A percentile compares a stretch with the other conserved stretches of the same genome.
phyloP scores from a whole-genome alignment of 2,888 invertebrate species.

The Halocaridina rubra region DNA sequence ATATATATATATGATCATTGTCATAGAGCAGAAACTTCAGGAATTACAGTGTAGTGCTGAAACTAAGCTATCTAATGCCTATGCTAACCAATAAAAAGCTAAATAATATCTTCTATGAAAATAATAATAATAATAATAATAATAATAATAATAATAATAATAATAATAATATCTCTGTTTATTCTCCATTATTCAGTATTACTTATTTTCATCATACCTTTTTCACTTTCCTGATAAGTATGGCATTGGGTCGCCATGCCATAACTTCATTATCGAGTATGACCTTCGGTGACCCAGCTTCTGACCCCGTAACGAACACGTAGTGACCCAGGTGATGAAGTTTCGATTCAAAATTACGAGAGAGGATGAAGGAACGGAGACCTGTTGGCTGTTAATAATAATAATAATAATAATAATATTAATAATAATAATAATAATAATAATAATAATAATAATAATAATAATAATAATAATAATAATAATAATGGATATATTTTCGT shows the following conservation, averaged over 20 bases:
- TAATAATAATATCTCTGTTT: no score
- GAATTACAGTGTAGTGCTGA: no score
- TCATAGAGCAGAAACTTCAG: no score
- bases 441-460: background rate
- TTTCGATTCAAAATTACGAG: no score
- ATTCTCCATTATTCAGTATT: no score
- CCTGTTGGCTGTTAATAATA: background rate
- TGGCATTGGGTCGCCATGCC: slow-evolving; percentile 41
- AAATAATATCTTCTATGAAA: no score
- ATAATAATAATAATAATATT: background rate
- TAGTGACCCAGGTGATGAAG: slow-evolving; percentile 30
- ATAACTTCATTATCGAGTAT: slow-evolving; percentile 42
- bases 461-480: background rate
- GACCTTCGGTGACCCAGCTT: slow-evolving; percentile 10
- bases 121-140: no score
- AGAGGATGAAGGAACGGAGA: no score
- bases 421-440: background rate
- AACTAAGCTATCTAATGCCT: no score
- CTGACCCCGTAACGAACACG: slow-evolving; percentile 35
- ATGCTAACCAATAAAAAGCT: no score
- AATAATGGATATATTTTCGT: background rate
- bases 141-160: no score
- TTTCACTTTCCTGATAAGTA: slow-evolving; percentile 17
- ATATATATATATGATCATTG: no score
- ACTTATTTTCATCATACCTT: background rate